phyloP scores from a whole-genome alignment of 2,888 invertebrate genomes.

The Emmelina monodactyla region DNA sequence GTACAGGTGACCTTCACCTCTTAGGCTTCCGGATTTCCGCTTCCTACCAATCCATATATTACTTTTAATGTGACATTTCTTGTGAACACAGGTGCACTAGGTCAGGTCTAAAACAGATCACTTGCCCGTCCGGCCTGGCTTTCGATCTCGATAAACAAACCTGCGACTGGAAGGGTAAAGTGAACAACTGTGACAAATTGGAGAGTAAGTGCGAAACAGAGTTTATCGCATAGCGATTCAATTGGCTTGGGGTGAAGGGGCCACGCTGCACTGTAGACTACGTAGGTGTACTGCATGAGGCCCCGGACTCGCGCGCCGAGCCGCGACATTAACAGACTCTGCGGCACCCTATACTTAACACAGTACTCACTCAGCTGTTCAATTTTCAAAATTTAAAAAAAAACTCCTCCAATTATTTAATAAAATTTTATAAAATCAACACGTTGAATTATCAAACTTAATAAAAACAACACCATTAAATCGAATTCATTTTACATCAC shows the following conservation, averaged over 20 bases:
- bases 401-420: no score
- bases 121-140: slow-evolving; percentile 95
- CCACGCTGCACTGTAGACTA: slow-evolving; percentile 61
- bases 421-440: no score
- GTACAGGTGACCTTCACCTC: background rate
- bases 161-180: slow-evolving; percentile 98
- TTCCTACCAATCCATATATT: slow-evolving; percentile 37
- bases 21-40: slow-evolving; percentile 50
- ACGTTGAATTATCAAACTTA: no score
- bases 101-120: slow-evolving; percentile 95
- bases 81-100: slow-evolving; percentile 85
- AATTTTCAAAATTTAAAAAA: no score
- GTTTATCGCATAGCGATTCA: slow-evolving; percentile 58
- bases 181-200: slow-evolving; percentile 94
- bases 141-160: slow-evolving; percentile 98
- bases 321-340: slow-evolving; percentile 36
- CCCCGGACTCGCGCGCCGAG: slow-evolving; percentile 40
- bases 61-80: slow-evolving; percentile 60
- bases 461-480: no score
- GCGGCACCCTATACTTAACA: no score
- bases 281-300: slow-evolving; percentile 58
- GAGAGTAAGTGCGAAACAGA: slow-evolving; percentile 85
- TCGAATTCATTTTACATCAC: no score
- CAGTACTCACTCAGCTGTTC: no score
- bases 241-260: slow-evolving; percentile 61